Base-by-base conservation (phyloP, 2,888 invertebrate species). In the Cynaeus angustus region DNA sequence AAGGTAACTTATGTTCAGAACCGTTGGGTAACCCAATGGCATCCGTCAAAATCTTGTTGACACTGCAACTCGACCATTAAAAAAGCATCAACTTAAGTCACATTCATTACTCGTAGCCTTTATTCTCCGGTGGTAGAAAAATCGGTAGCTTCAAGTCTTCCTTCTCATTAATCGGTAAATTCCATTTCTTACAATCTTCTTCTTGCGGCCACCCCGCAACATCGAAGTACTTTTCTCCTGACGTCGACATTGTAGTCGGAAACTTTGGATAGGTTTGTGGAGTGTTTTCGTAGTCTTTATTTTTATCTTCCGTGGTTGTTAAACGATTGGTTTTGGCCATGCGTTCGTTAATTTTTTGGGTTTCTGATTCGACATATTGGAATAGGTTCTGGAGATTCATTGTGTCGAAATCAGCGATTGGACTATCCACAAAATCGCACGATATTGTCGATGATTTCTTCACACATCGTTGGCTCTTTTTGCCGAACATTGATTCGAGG, bases 51-150 rank as follows among this genome's bases (percentile, higher is more conserved):
- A 92, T 84, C 12, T 84, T 81, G 55, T 82, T 84, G 59, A 89
- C 77, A 72, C 89, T 89, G 82, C 68, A 82, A 82, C 12, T 30
- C 12, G 28, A n/a, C 6, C 14, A 33, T 33, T 14, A 30, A n/a
- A 13, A 4, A 52, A 28, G 14, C 38, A 16, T 30, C 45, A 56
- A 62, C 6, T 8, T 1, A 33, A 9, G 33, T 33, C 33, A 33
- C 7, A 6, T 33, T 33, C 6, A 33, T 87, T 85, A 93, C 92
- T 89, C 88, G 81, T 90, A 90, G 65, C 94, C 94, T 82, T 93
- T 94, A 82, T 93, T 92, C 83, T 93, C 92, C 64, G 92, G 91
- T 0, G 93, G 90, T 77, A 94, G 84, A 84, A 92, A 92, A 10
- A 91, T 87, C 9, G 91, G 91, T 58, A 91, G 88, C 73, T 92